These are phyloP conservation scores for Andrena fulva DNA, from an alignment of 2,888 invertebrate genomes.

Conservation along the genomic window DNA sequence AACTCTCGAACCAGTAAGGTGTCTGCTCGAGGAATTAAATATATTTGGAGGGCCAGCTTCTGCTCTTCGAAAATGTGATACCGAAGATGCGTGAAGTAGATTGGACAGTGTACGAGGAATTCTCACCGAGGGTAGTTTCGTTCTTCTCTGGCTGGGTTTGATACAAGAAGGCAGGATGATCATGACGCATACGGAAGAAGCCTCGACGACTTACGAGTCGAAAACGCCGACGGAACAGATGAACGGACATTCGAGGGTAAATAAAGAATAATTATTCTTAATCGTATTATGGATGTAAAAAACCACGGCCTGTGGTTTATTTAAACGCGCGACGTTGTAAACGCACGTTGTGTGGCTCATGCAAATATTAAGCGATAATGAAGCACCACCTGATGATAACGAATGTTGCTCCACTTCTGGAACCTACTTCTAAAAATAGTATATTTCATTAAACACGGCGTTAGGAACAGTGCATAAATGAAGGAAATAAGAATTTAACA, in stretches of 20 bases:
- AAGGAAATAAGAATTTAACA: too few species aligned
- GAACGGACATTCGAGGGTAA: conserved; percentile 72
- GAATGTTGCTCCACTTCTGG: too few species aligned
- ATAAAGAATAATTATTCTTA: conserved; percentile 31
- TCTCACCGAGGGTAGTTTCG: conserved; percentile 7
- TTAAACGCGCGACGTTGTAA: background rate
- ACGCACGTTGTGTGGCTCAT: background rate
- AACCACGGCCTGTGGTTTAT: too few species aligned
- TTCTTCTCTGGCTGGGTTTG: background rate
- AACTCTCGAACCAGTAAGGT: too few species aligned
- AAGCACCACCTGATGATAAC: too few species aligned
- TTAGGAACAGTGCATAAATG: too few species aligned
- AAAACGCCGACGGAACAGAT: conserved; percentile 66
- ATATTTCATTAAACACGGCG: too few species aligned
- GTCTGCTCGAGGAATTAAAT: background rate
- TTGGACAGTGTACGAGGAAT: conserved; percentile 23
- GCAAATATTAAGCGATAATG: too few species aligned
- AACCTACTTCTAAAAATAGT: too few species aligned
- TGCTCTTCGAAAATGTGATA: conserved; percentile 43
- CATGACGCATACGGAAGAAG: conserved; percentile 68
- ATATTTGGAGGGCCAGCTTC: background rate
- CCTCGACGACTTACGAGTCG: conserved; percentile 61
- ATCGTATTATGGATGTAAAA: background rate
- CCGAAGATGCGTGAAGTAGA: conserved; percentile 22
- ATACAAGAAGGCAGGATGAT: conserved; percentile 39